Percentiles rank a stretch among this genome's conserved stretches.
Evolutionary conservation across 1,140 invertebrate species (phyloP).

Genomic region (Bilobella aurantiaca): DNA sequence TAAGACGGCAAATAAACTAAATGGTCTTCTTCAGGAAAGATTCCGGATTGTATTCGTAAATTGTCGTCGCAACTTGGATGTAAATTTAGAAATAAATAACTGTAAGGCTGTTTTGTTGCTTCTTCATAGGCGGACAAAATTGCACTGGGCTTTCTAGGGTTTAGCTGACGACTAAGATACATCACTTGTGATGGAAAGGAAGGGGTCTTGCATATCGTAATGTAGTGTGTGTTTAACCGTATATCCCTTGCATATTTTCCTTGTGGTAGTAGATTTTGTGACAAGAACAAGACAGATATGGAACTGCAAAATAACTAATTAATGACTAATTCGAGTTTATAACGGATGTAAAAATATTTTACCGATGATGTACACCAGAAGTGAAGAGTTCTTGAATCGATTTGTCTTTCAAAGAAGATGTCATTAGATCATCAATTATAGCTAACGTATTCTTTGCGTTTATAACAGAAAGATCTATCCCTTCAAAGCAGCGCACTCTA

Average conservation of each 20-base stretch:
- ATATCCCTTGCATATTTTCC: constrained; percentile 16
- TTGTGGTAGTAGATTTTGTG: constrained; percentile 21
- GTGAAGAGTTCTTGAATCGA: constrained; percentile 20
- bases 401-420: constrained; percentile 2
- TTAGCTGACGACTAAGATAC: constrained; percentile 8
- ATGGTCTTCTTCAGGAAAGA: constrained; percentile 10
- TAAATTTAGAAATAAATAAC: constrained; percentile 16
- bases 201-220: constrained; percentile 14
- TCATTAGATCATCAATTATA: constrained; percentile 1
- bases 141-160: constrained; percentile 6
- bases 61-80: constrained; percentile 18
- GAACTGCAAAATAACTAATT: not conserved
- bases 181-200: constrained; percentile 21
- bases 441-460: not conserved
- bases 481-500: not conserved
- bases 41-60: constrained; percentile 2
- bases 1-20: too few species aligned
- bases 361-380: constrained; percentile 16
- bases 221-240: constrained; percentile 14
- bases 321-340: not conserved
- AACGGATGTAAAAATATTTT: not conserved
- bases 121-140: constrained; percentile 15
- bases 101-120: constrained; percentile 15
- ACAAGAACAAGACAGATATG: constrained; percentile 9
- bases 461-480: not conserved